Percentiles rank a stretch among this genome's conserved stretches.
These are phyloP conservation scores for Cremastinae sp. DNA, from an alignment of 2,888 invertebrate genomes.

Conservation along the genomic window DNA sequence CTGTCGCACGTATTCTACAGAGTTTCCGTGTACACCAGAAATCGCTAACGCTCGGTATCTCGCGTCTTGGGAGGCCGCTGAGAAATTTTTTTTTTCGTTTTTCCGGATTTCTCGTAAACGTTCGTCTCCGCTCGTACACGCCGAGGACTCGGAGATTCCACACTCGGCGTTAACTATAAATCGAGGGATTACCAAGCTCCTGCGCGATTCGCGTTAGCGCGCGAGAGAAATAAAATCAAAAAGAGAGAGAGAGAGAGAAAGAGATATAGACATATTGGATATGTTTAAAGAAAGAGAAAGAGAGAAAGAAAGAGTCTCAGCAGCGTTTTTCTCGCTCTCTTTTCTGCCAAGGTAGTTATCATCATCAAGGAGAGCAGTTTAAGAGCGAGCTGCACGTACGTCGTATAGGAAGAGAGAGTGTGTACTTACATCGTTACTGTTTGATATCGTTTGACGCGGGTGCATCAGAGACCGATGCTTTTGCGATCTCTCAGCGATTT, in stretches of 20 bases:
- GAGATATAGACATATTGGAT: neutral
- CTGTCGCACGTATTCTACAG: conserved; percentile 37
- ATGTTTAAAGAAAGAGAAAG: conserved; percentile 1
- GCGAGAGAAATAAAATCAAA: neutral
- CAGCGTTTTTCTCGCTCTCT: neutral
- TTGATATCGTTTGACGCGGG: conserved; percentile 52
- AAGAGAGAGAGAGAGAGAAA: conserved; percentile 3
- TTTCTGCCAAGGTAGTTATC: conserved; percentile 37
- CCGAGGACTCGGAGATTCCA: neutral
- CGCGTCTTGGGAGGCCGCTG: conserved; percentile 38
- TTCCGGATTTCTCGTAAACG: conserved; percentile 41
- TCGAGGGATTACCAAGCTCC: conserved; percentile 54
- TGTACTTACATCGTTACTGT: conserved; percentile 54
- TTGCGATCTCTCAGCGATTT: conserved; percentile 39
- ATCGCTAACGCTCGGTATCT: conserved; percentile 1
- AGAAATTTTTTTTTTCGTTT: conserved; percentile 28
- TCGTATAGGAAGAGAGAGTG: conserved; percentile 60
- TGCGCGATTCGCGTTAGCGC: conserved; percentile 36
- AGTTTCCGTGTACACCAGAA: neutral
- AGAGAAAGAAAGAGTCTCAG: neutral
- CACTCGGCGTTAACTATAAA: conserved; percentile 57
- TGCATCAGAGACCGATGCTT: conserved; percentile 65
- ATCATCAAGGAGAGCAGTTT: conserved; percentile 31
- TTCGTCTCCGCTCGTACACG: conserved; percentile 6
- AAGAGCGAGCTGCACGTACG: conserved; percentile 65